phyloP scores from a whole-genome alignment of 2,113 vertebrate genomes.

The Hoplias malabaricus region DNA sequence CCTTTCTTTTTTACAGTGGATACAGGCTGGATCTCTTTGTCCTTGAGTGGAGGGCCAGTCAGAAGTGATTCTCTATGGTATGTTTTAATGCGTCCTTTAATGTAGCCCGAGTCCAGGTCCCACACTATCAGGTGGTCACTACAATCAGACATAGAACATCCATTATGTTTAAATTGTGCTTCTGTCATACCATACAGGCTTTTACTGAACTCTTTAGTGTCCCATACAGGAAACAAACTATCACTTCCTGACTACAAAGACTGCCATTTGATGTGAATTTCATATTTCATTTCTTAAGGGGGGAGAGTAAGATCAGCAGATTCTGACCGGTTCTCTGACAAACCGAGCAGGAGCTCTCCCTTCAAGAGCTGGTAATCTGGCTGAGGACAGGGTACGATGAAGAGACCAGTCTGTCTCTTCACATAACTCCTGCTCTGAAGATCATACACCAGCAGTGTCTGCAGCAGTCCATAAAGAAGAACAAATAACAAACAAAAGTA shows the following conservation, averaged over 20 bases:
- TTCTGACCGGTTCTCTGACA: conserved; percentile 67
- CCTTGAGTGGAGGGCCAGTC: conserved; percentile 40
- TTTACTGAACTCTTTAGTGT: not conserved
- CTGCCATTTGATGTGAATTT: no score
- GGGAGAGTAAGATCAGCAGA: not conserved
- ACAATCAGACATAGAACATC: conserved; percentile 26
- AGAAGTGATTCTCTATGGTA: conserved; percentile 59
- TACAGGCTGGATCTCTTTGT: conserved; percentile 39
- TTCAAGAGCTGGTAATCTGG: conserved; percentile 66
- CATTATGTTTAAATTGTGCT: not conserved
- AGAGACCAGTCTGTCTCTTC: conserved; percentile 65
- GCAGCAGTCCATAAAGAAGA: conserved; percentile 1
- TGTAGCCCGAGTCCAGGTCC: conserved; percentile 70
- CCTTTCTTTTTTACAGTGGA: conserved; percentile 40
- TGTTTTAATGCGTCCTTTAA: conserved; percentile 66
- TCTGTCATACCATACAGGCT: not conserved
- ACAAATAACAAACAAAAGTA: not conserved
- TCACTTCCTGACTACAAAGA: no score
- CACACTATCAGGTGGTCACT: conserved; percentile 74
- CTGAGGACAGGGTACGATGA: conserved; percentile 60
- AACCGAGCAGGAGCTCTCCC: conserved; percentile 63
- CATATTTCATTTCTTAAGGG: no score
- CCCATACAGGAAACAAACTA: no score
- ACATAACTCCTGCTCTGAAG: conserved; percentile 66
- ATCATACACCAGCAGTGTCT: conserved; percentile 68